Evolutionary conservation across 2,797 vertebrate species (phyloP).

Genomic region (Xerus rutilus): DNA sequence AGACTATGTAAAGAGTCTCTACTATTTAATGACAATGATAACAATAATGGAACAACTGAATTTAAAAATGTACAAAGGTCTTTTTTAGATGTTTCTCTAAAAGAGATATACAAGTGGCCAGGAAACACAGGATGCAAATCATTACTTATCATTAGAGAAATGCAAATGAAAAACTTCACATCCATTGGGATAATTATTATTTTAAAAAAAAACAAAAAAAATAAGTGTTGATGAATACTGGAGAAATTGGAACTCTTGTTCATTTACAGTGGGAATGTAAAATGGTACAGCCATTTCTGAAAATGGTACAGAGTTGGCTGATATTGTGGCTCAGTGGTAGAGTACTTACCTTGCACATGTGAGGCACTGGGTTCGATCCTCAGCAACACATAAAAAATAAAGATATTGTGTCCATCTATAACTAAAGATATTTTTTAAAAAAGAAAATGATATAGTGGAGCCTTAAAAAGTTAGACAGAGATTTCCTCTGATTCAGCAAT

Average conservation of each 20-base stretch:
- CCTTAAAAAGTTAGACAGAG: not conserved
- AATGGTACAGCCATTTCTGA: not conserved
- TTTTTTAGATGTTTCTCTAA: not conserved
- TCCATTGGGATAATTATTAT: not conserved
- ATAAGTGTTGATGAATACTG: not conserved
- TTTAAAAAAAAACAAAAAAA: not conserved
- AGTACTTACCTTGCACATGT: too few relatives aligned
- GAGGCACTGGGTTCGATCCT: too few relatives aligned
- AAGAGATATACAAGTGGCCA: not conserved
- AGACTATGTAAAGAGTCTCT: slow-evolving; percentile 23
- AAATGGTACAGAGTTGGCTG: not conserved
- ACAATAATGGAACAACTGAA: not conserved
- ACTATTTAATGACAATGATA: not conserved
- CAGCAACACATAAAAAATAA: too few relatives aligned
- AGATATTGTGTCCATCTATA: too few relatives aligned
- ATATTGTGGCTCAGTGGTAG: too few relatives aligned
- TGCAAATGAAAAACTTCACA: not conserved
- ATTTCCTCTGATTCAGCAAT: not conserved
- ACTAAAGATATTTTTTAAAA: too few relatives aligned
- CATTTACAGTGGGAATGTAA: not conserved
- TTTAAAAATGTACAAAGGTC: not conserved
- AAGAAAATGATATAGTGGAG: not conserved
- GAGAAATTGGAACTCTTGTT: not conserved
- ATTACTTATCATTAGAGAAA: not conserved
- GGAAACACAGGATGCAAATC: not conserved